Percentiles rank a stretch among this genome's conserved stretches.
phyloP scores from a whole-genome alignment of 2,113 vertebrate species.

The Rhinopomastus cyanomelas region DNA sequence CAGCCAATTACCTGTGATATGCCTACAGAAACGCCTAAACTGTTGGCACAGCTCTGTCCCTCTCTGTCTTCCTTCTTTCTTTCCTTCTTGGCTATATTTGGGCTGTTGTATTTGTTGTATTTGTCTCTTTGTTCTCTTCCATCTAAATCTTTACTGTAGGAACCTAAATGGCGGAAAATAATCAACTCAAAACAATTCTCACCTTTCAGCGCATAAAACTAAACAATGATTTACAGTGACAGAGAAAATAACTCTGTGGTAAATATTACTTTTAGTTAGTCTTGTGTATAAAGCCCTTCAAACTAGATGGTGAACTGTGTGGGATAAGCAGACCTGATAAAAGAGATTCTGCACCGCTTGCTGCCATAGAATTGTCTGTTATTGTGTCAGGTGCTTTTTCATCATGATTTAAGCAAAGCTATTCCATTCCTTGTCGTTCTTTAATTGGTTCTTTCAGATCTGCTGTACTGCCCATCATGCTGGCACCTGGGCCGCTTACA shows the following conservation, averaged over 20 bases:
- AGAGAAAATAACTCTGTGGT: slow-evolving; percentile 55
- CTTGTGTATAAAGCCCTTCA: slow-evolving; percentile 56
- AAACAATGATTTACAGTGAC: slow-evolving; percentile 59
- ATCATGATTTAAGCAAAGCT: slow-evolving; percentile 31
- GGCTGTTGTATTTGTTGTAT: slow-evolving; percentile 48
- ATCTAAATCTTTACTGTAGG: slow-evolving; percentile 24
- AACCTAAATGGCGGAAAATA: slow-evolving; percentile 37
- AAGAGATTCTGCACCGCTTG: slow-evolving; percentile 19
- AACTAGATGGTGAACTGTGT: slow-evolving; percentile 26
- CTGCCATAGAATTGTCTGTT: slow-evolving; percentile 20
- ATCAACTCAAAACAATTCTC: background rate
- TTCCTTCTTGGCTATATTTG: slow-evolving; percentile 25
- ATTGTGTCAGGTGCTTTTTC: slow-evolving; percentile 15
- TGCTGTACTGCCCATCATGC: background rate
- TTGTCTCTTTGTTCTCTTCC: slow-evolving; percentile 33
- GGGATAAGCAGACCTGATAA: slow-evolving; percentile 57
- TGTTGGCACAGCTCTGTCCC: background rate
- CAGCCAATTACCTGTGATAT: slow-evolving; percentile 54
- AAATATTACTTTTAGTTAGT: slow-evolving; percentile 57
- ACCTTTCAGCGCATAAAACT: slow-evolving; percentile 20
- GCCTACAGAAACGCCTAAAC: background rate
- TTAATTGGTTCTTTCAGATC: slow-evolving; percentile 57
- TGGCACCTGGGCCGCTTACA: slow-evolving; percentile 11
- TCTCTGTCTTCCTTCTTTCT: background rate
- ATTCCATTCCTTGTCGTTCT: slow-evolving; percentile 1